Conservation (phyloP, 1,140 invertebrate species). For the Apis dorsata region DNA sequence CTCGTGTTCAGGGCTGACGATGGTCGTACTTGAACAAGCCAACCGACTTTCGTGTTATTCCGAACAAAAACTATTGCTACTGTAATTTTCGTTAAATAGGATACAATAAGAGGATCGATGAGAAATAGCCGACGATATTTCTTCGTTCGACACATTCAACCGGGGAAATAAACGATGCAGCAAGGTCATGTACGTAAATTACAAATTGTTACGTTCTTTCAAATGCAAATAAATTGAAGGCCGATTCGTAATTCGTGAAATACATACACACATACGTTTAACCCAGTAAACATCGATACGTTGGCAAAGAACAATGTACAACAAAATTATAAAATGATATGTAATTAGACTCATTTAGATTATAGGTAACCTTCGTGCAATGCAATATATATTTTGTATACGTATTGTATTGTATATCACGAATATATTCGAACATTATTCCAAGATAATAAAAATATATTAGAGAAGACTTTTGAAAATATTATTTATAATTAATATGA, state of each 20-base stretch:
- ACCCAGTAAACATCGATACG: background rate
- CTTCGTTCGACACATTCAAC: too few species aligned
- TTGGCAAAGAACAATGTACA: background rate
- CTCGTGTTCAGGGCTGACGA: background rate
- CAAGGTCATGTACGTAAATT: background rate
- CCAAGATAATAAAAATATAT: too few species aligned
- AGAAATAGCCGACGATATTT: too few species aligned
- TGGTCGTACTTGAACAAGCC: too few species aligned
- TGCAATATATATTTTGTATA: too few species aligned
- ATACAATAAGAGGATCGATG: background rate
- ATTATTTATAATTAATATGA: too few species aligned
- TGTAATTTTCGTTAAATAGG: background rate
- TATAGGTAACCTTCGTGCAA: too few species aligned
- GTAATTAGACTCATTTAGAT: too few species aligned
- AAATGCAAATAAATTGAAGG: background rate
- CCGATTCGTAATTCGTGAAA: background rate
- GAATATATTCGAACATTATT: too few species aligned
- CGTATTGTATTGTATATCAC: too few species aligned
- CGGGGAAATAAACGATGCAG: background rate
- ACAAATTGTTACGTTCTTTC: background rate
- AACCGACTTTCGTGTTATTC: background rate
- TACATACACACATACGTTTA: background rate
- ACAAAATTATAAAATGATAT: too few species aligned
- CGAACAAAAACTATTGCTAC: background rate
- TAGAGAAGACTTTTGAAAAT: too few species aligned